Evolutionary conservation across 2,888 invertebrate species (phyloP).

Genomic region (Erannis defoliaria): DNA sequence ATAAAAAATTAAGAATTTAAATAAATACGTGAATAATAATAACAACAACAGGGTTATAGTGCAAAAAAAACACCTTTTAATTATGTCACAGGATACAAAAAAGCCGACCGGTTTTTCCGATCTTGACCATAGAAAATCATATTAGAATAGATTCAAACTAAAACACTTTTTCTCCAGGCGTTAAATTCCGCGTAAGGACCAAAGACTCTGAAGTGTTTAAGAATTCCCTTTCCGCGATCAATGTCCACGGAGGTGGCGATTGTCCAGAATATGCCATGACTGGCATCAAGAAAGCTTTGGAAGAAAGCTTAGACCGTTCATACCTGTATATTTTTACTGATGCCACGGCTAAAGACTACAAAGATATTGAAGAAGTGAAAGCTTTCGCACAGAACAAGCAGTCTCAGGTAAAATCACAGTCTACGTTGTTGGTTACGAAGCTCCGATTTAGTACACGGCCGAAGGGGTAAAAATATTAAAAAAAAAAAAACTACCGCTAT

Average conservation of each 20-base stretch:
- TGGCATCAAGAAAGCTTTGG: constrained; percentile 64
- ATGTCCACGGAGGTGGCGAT: constrained; percentile 53
- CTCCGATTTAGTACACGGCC: too few relatives aligned
- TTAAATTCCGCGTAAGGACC: constrained; percentile 49
- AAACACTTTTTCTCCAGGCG: background rate
- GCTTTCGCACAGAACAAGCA: constrained; percentile 58
- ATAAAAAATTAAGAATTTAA: too few relatives aligned
- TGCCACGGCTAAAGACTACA: constrained; percentile 63
- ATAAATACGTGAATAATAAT: too few relatives aligned
- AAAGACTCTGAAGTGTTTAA: constrained; percentile 55
- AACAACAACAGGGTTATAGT: too few relatives aligned
- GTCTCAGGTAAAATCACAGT: constrained; percentile 64
- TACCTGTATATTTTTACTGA: constrained; percentile 73
- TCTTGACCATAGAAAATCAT: too few relatives aligned
- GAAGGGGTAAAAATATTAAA: too few relatives aligned
- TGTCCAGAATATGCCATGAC: constrained; percentile 68
- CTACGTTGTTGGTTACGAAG: too few relatives aligned
- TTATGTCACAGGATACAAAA: too few relatives aligned
- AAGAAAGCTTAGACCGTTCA: constrained; percentile 60
- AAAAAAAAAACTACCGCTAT: too few relatives aligned
- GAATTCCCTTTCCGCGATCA: constrained; percentile 46
- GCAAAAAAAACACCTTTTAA: too few relatives aligned
- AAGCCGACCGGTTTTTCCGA: too few relatives aligned
- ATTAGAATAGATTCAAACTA: background rate
- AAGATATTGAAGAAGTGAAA: constrained; percentile 51